These are phyloP conservation scores for Brachyistius frenatus DNA, from an alignment of 2,113 vertebrate genomes.

Conservation along the genomic window DNA sequence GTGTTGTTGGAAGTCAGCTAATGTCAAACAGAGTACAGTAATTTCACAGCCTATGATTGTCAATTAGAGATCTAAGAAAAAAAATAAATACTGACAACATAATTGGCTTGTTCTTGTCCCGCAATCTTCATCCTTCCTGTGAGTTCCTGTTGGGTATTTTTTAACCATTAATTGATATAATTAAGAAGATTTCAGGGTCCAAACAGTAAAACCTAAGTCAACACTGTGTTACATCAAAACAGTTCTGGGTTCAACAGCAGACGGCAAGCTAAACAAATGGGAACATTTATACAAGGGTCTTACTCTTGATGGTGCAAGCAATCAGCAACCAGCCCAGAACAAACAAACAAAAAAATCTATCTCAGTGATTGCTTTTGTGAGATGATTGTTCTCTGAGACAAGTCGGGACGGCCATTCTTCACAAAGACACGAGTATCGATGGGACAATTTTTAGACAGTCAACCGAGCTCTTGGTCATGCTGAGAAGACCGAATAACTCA, in stretches of 20 bases:
- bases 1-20: background rate
- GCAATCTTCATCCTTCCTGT: slow-evolving; percentile 1
- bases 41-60: background rate
- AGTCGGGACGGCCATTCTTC: background rate
- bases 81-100: background rate
- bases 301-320: slow-evolving; percentile 7
- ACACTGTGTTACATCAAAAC: background rate
- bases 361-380: slow-evolving; percentile 17
- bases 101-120: slow-evolving; percentile 4
- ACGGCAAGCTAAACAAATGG: background rate
- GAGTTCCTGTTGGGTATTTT: background rate
- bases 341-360: slow-evolving; percentile 7
- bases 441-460: slow-evolving; percentile 2
- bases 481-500: background rate
- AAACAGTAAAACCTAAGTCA: background rate
- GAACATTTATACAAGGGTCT: slow-evolving; percentile 2
- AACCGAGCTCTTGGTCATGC: background rate
- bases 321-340: background rate
- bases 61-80: background rate
- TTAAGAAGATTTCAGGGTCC: background rate
- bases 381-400: slow-evolving; percentile 26
- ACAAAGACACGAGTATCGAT: slow-evolving; percentile 15
- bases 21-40: slow-evolving; percentile 25
- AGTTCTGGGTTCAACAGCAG: background rate
- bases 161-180: background rate